Base-by-base conservation (phyloP, 2,113 vertebrate species). In the Delphinapterus leucas region DNA sequence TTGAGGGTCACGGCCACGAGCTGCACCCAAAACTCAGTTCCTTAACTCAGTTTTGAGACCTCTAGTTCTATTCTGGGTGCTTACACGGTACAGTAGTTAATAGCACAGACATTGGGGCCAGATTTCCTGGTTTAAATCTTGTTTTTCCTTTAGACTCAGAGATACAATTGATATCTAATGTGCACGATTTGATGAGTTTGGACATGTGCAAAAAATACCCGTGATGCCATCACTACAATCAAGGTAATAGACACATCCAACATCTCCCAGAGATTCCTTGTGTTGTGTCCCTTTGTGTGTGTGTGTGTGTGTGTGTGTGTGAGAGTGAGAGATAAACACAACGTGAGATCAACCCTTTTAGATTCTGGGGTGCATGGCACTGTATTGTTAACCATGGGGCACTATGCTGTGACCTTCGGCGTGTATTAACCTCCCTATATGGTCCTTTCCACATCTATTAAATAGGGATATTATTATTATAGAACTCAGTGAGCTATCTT, bases 351-450 rank as follows among this genome's bases (percentile, higher is more conserved):
- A 1, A 31, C 33, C 25, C 17, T 31, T 18, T 38, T 21, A 9
- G 20, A 53, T 65, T 90, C 5, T 53, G 15, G 49, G 61, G 33
- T 21, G 23, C 18, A 12, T 3, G 3, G 31, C 6, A 61, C 28
- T 12, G 2, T 8, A 25, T 28, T 18, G 28, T 60, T 70, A 38
- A 47, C 73, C 31, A 15, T 17, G 44, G 20, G 14, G 36, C 12
- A 15, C 58, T 36, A 26, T 18, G 28, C 18, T 49, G 10, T 92
- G 49, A 17, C 9, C 33, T 15, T 41, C 14, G 8, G 21, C 10
- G 33, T 25, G 3, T 28, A 21, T 77, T 49, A 26, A 31, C 12
- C 3, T 86, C 58, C 18, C 8, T 0, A 0, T 3, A 0, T 6
- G 25, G 38, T 14, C 36, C 8, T 26, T 41, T 33, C 38, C 3